phyloP scores from a whole-genome alignment of 2,113 vertebrate genomes.

The Mola mola region DNA sequence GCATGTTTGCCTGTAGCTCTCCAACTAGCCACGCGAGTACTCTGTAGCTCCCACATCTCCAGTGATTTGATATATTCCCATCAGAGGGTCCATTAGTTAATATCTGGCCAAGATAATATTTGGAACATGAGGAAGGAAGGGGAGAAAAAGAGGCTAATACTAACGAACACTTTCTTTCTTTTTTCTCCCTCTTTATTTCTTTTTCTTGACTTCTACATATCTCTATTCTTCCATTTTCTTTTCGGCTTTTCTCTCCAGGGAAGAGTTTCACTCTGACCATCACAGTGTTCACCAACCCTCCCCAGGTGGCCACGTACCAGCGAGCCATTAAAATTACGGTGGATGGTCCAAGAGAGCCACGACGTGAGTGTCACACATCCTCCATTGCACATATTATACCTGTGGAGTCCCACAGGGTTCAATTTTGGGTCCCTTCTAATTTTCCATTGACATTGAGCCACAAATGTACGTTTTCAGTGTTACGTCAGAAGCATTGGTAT shows the following conservation, averaged over 20 bases:
- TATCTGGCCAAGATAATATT: constrained; percentile 6
- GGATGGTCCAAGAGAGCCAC: constrained; percentile 94
- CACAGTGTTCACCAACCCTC: constrained; percentile 97
- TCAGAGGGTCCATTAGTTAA: too few relatives aligned
- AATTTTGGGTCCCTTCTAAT: neutral
- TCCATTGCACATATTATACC: neutral
- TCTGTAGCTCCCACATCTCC: too few relatives aligned
- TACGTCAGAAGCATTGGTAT: neutral
- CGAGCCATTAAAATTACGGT: constrained; percentile 98
- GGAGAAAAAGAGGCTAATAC: neutral
- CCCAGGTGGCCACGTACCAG: constrained; percentile 97
- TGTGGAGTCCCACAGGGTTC: neutral
- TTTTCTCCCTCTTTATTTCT: neutral
- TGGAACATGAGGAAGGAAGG: neutral
- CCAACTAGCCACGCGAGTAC: too few relatives aligned
- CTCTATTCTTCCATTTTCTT: too few relatives aligned
- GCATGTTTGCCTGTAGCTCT: too few relatives aligned
- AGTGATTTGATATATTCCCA: too few relatives aligned
- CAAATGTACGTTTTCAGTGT: neutral
- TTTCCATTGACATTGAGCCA: neutral
- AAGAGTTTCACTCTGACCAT: constrained; percentile 99
- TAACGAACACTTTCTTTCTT: neutral
- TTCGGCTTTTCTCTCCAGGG: constrained; percentile 76
- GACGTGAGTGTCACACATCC: constrained; percentile 85
- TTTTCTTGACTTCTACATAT: neutral